Percentiles rank a stretch among this genome's conserved stretches.
phyloP scores from a whole-genome alignment of 2,888 invertebrate genomes.

The Pogonocherus hispidulus region DNA sequence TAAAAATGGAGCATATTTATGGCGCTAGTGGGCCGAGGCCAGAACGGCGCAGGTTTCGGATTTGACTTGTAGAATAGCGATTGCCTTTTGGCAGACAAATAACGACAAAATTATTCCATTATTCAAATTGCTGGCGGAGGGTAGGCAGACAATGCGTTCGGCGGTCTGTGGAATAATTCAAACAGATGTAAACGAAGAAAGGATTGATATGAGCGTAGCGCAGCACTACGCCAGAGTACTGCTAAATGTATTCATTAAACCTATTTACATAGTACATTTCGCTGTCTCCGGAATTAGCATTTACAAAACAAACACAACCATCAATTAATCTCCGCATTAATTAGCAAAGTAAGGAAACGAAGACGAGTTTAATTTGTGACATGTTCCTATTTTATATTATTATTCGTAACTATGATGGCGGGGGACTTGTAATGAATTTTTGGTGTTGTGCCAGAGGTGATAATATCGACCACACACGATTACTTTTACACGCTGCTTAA shows the following conservation, averaged over 20 bases:
- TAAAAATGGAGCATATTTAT: conserved; percentile 49
- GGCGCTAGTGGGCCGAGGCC: conserved; percentile 40
- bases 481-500: conserved; percentile 7
- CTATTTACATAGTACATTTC: conserved; percentile 65
- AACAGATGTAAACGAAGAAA: conserved; percentile 65
- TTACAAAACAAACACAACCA: conserved; percentile 65
- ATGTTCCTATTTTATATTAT: conserved; percentile 35
- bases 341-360: conserved; percentile 41
- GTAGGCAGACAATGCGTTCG: conserved; percentile 56
- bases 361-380: conserved; percentile 42
- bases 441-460: conserved; percentile 12
- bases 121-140: conserved; percentile 61
- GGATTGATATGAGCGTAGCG: conserved; percentile 60
- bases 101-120: conserved; percentile 65
- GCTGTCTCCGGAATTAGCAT: conserved; percentile 64
- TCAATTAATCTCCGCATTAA: conserved; percentile 62
- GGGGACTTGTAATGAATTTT: conserved; percentile 22
- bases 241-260: conserved; percentile 65
- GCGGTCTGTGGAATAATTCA: conserved; percentile 62
- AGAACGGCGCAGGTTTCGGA: conserved; percentile 45
- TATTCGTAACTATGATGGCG: conserved; percentile 23
- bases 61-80: conserved; percentile 59
- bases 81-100: conserved; percentile 62
- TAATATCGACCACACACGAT: conserved; percentile 27
- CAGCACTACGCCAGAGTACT: conserved; percentile 41